Evolutionary conservation across 2,888 invertebrate genomes (phyloP).

Genomic region (Leptothorax acervorum): DNA sequence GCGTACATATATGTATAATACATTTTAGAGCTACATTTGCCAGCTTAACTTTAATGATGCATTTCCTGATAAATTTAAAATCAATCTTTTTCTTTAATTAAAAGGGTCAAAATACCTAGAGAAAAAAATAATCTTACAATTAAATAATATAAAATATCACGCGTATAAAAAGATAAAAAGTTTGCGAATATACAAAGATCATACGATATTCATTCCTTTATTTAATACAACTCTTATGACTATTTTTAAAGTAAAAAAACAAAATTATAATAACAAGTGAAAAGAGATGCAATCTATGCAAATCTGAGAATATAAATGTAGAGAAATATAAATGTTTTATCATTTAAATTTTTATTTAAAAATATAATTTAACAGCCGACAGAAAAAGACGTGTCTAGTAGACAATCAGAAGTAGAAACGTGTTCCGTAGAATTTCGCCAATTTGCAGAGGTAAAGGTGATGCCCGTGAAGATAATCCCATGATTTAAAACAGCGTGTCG

Average conservation of each 20-base stretch:
- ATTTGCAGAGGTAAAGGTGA: background rate
- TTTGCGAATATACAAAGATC: background rate
- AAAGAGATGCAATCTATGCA: background rate
- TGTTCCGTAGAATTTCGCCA: background rate
- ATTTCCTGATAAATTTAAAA: background rate
- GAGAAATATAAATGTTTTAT: background rate
- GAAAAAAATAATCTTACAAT: background rate
- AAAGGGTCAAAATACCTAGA: background rate
- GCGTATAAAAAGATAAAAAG: background rate
- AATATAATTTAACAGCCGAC: background rate
- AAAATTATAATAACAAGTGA: conserved; percentile 2
- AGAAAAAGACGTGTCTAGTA: background rate
- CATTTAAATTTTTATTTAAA: background rate
- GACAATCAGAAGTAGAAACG: background rate
- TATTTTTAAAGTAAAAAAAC: background rate
- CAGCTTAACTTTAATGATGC: background rate
- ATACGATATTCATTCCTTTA: background rate
- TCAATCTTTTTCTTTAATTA: background rate
- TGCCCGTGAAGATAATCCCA: background rate
- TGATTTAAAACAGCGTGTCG: conserved; percentile 34
- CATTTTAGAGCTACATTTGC: background rate
- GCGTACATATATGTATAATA: background rate
- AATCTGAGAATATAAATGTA: background rate
- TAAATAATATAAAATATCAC: background rate
- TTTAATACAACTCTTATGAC: background rate